phyloP scores from a whole-genome alignment of 2,888 invertebrate genomes.

The Drosophila paramelanica region DNA sequence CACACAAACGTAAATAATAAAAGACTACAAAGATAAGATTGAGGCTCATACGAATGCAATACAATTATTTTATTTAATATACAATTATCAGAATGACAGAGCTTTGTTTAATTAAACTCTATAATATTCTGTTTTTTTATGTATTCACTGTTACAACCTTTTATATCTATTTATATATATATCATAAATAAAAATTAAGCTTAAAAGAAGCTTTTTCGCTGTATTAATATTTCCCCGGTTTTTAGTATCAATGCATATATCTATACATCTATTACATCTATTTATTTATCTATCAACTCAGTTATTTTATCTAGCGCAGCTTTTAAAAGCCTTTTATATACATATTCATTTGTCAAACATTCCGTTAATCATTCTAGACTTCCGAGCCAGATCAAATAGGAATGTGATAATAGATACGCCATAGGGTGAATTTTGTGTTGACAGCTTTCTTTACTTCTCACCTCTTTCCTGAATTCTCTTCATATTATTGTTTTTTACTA shows the following conservation, averaged over 20 bases:
- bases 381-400: constrained; percentile 26
- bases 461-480: constrained; percentile 2
- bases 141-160: no score
- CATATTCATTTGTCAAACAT: background rate
- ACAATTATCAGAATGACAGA: background rate
- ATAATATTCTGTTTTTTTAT: no score
- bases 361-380: background rate
- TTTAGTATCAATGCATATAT: no score
- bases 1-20: background rate
- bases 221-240: no score
- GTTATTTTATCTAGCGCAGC: background rate
- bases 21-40: constrained; percentile 1
- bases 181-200: no score
- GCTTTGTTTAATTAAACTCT: background rate
- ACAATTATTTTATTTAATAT: background rate
- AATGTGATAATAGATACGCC: constrained; percentile 23
- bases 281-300: background rate
- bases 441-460: constrained; percentile 23
- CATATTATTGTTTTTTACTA: constrained; percentile 11
- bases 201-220: no score
- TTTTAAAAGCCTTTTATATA: background rate
- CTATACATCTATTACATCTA: background rate
- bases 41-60: background rate
- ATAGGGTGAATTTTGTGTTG: constrained; percentile 6
- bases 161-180: no score